Conservation (phyloP, 92 coral and sea anemone genomes). For the Epizoanthus rinbou region DNA sequence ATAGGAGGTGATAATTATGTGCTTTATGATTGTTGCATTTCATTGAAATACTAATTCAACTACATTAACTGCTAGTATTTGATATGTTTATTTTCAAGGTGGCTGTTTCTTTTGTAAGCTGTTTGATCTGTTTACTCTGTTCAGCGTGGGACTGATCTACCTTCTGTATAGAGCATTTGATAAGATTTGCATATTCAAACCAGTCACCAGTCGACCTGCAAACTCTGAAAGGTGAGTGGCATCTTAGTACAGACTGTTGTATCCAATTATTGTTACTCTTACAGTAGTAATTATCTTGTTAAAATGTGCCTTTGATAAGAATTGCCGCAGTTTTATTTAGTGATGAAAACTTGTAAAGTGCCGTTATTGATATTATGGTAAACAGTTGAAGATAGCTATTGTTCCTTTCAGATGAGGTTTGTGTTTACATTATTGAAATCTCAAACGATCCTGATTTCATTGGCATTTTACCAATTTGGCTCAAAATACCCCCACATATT, state of each 20-base stretch:
- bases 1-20: too few relatives aligned
- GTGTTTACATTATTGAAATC: too few relatives aligned
- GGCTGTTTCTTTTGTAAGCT: slow-evolving; percentile 94
- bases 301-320: too few relatives aligned
- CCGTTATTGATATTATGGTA: too few relatives aligned
- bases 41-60: background rate
- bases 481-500: too few relatives aligned
- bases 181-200: slow-evolving; percentile 85
- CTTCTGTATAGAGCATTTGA: slow-evolving; percentile 90
- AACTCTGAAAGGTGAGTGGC: slow-evolving; percentile 89
- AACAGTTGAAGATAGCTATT: too few relatives aligned
- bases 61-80: background rate
- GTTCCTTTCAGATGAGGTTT: too few relatives aligned
- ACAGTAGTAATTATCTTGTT: background rate
- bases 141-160: slow-evolving; percentile 87
- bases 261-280: background rate
- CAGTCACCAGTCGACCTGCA: slow-evolving; percentile 98
- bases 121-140: slow-evolving; percentile 92
- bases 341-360: too few relatives aligned
- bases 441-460: too few relatives aligned
- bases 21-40: background rate
- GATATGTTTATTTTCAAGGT: slow-evolving; percentile 60
- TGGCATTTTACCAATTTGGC: too few relatives aligned
- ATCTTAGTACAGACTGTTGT: background rate
- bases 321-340: too few relatives aligned